phyloP scores from a whole-genome alignment of 2,888 invertebrate species.

The Elmis aenea region DNA sequence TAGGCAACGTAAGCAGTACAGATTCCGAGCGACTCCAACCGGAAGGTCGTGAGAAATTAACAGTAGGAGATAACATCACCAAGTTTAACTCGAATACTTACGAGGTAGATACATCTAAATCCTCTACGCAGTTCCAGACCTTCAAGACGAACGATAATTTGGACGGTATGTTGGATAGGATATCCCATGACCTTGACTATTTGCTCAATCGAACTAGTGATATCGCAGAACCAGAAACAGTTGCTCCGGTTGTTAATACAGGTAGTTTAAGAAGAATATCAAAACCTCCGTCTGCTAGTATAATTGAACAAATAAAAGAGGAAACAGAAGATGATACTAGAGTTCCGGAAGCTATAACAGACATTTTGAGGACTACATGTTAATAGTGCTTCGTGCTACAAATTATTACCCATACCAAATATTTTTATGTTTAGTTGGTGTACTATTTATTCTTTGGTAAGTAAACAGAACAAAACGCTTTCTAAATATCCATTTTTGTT shows the following conservation, averaged over 20 bases:
- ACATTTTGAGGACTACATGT: neutral
- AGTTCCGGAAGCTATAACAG: neutral
- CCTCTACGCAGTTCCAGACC: constrained; percentile 42
- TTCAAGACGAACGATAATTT: constrained; percentile 44
- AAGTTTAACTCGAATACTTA: too few relatives aligned
- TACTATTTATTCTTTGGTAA: too few relatives aligned
- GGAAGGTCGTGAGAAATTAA: constrained; percentile 37
- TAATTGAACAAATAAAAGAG: neutral
- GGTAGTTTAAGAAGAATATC: neutral
- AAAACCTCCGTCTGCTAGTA: neutral
- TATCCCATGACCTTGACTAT: constrained; percentile 78
- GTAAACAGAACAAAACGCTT: too few relatives aligned
- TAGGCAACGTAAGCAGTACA: constrained; percentile 6
- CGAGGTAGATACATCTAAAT: constrained; percentile 10
- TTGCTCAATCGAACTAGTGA: constrained; percentile 54
- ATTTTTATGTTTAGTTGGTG: too few relatives aligned
- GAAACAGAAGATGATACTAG: neutral
- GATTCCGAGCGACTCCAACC: constrained; percentile 36
- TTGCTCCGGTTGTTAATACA: neutral
- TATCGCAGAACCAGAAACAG: neutral
- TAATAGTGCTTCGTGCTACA: too few relatives aligned
- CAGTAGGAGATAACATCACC: constrained; percentile 17
- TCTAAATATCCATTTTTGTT: too few relatives aligned
- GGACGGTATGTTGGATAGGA: constrained; percentile 71
- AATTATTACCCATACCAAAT: too few relatives aligned